Evolutionary conservation across 1,140 invertebrate species (phyloP).

Genomic region (Procambarus clarkii): DNA sequence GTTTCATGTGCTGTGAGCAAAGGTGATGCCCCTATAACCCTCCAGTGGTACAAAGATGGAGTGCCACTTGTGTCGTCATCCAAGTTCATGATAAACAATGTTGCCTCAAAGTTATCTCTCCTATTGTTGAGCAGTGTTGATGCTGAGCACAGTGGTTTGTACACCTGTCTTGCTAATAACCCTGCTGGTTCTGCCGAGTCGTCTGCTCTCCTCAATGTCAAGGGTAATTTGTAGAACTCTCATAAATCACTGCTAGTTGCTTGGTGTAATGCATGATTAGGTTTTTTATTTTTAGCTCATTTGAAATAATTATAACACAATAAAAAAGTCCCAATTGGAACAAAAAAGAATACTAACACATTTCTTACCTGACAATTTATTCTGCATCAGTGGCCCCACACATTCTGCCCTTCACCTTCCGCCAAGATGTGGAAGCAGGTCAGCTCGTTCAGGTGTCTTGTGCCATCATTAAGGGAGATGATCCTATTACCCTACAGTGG

Average conservation of each 20-base stretch:
- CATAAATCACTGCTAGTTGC: conserved; percentile 1
- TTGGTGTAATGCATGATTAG: background rate
- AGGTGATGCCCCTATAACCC: conserved; percentile 76
- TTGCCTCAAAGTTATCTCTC: conserved; percentile 72
- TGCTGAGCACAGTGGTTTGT: conserved; percentile 73
- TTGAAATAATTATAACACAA: background rate
- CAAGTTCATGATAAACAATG: conserved; percentile 74
- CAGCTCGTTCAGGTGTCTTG: conserved; percentile 69
- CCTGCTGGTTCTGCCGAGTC: conserved; percentile 73
- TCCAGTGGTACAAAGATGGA: conserved; percentile 76
- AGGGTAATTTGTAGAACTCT: conserved; percentile 63
- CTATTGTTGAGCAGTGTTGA: conserved; percentile 71
- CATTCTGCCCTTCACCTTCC: conserved; percentile 46
- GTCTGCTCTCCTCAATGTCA: conserved; percentile 74
- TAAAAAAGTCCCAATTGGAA: no score
- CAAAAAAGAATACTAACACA: background rate
- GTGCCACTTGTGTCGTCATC: conserved; percentile 74
- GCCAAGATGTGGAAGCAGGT: conserved; percentile 61
- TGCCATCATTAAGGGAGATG: conserved; percentile 74
- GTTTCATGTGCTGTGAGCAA: conserved; percentile 70
- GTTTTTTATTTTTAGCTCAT: background rate
- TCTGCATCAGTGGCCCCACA: conserved; percentile 35
- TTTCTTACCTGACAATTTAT: background rate
- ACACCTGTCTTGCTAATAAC: conserved; percentile 74
- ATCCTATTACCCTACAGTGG: conserved; percentile 76